Evolutionary conservation across 2,797 vertebrate species (phyloP).

Genomic region (Sebastes miniatus): DNA sequence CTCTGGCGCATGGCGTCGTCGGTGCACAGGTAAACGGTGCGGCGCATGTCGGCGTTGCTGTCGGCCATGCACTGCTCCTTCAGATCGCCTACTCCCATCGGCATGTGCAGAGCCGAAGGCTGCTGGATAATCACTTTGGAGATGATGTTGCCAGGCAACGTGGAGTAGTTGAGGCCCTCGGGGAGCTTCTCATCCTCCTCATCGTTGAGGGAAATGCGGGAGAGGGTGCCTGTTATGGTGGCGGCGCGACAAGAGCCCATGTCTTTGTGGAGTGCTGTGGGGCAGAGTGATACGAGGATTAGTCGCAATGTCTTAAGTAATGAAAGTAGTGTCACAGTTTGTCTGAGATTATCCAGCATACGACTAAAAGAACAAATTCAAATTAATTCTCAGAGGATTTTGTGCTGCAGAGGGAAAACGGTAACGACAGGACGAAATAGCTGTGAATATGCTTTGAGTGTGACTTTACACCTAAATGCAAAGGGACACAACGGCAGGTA

Average conservation of each 20-base stretch:
- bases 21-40: constrained; percentile 96
- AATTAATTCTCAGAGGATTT: constrained; percentile 39
- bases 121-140: constrained; percentile 99
- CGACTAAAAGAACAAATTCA: constrained; percentile 38
- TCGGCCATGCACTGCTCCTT: constrained; percentile 92
- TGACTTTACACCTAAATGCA: constrained; percentile 32
- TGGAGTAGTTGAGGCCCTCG: constrained; percentile 97
- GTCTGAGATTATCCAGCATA: constrained; percentile 35
- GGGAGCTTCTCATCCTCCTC: constrained; percentile 93
- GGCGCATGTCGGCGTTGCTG: constrained; percentile 89
- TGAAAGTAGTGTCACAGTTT: constrained; percentile 44
- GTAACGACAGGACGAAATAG: constrained; percentile 28
- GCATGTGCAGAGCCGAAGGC: constrained; percentile 93
- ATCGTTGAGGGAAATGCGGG: constrained; percentile 97
- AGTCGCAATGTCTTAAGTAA: constrained; percentile 37
- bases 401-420: constrained; percentile 11
- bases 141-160: constrained; percentile 97
- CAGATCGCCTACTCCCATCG: constrained; percentile 92
- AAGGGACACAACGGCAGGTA: constrained; percentile 6
- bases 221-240: constrained; percentile 97
- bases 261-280: constrained; percentile 96
- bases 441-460: constrained; percentile 27
- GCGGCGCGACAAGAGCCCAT: constrained; percentile 96
- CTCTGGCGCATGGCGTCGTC: constrained; percentile 93
- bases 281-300: constrained; percentile 54